Evolutionary conservation across 2,888 invertebrate species (phyloP), one percentile per base, ranked within the genome.

Genomic region (Caenorhabditis macrosperma): DNA sequence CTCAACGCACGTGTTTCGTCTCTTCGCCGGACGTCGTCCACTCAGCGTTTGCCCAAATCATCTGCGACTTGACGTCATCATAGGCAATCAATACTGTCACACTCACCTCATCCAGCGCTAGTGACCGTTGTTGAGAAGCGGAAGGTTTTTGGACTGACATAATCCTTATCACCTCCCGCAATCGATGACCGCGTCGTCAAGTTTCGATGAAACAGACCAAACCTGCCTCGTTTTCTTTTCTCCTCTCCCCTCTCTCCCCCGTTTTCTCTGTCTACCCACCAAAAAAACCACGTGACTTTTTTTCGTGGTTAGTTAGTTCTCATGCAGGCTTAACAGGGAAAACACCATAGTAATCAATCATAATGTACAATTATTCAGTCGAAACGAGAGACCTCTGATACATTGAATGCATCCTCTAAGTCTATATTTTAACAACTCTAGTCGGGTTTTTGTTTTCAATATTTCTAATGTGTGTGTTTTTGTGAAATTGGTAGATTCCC

Each of bases 1-100:
- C 74, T 12, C 59, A 64, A 12, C 83, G 86, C 4, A 78, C 78
- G 30, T 87, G 86, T 68, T 90, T 89, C 75, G 87, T 90, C 48
- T 86, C 88, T 0, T 88, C 87, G 55, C 90, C 90, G 7, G 90
- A 90, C 71, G 90, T 90, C 6, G 85, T 88, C 7, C 90, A 90
- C 75, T 88, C 88, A 4, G 89, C 89, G 44, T 88, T 90, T 79
- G 82, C 86, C 17, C 82, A 75, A 26, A 59, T 86, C 41, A 71
- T 85, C 2, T 22, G 48, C 24, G 69, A 68, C 28, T 57, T 69
- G 54, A 20, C 33, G 22, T 17, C 35, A 38, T 30, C 28, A 54
- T 20, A 41, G 38, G 9, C 28, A n/a, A 28, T 52, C 24, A 7
- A 22, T 52, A 6, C 2, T 52, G n/a, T 6, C 52, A 5, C 2